These are phyloP conservation scores for Tragelaphus buxtoni DNA, from an alignment of 2,113 vertebrate genomes.

Conservation along the genomic window DNA sequence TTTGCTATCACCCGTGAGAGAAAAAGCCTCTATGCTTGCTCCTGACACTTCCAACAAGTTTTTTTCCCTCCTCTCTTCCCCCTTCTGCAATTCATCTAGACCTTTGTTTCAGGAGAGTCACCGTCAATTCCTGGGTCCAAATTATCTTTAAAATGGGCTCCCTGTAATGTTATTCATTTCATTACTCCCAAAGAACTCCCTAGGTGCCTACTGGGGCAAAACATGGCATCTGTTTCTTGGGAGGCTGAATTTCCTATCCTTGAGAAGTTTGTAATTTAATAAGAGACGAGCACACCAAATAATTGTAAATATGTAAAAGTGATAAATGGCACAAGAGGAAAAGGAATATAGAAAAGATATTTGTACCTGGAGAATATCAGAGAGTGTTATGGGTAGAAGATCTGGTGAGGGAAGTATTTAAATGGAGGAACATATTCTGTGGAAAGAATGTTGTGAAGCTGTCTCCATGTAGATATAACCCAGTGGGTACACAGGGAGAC, in stretches of 20 bases:
- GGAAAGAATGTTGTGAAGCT: background rate
- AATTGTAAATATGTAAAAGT: background rate
- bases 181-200: background rate
- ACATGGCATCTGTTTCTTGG: background rate
- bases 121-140: slow-evolving; percentile 26
- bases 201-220: background rate
- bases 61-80: background rate
- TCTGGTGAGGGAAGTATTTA: background rate
- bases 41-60: slow-evolving; percentile 73
- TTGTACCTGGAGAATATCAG: background rate
- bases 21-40: slow-evolving; percentile 35
- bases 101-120: background rate
- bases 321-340: background rate
- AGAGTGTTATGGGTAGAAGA: background rate
- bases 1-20: slow-evolving; percentile 67
- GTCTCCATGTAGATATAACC: background rate
- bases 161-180: background rate
- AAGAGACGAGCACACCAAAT: background rate
- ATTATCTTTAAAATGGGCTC: background rate
- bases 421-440: too few relatives aligned
- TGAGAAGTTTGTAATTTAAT: background rate
- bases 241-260: background rate
- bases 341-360: background rate
- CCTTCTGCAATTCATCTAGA: background rate
- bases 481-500: background rate